These are phyloP conservation scores for Brachionus manjavacas DNA, from an alignment of 1,140 invertebrate species.

Conservation along the genomic window DNA sequence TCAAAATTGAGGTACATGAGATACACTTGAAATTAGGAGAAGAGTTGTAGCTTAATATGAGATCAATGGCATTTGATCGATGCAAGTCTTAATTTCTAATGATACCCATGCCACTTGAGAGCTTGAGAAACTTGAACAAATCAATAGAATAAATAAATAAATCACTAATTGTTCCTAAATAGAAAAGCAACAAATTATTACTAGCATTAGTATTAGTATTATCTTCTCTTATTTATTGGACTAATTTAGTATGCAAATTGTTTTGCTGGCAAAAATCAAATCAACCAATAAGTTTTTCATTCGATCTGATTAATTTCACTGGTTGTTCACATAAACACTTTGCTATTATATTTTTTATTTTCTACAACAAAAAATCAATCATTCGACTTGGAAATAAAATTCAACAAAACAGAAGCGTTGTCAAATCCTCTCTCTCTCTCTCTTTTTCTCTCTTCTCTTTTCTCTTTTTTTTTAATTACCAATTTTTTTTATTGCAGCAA, in stretches of 20 bases:
- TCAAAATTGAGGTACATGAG: slow-evolving; percentile 5
- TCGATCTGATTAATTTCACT: slow-evolving; percentile 7
- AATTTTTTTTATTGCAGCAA: slow-evolving; percentile 1
- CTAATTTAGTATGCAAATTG: slow-evolving; percentile 34
- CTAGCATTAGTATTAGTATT: neutral
- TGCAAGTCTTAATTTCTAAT: slow-evolving; percentile 7
- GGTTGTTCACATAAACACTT: slow-evolving; percentile 24
- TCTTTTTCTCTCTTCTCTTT: too few relatives aligned
- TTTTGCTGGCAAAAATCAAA: neutral
- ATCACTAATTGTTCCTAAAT: slow-evolving; percentile 25
- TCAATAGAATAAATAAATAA: neutral
- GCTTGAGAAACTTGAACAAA: neutral
- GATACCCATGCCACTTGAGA: slow-evolving; percentile 6
- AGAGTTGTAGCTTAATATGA: neutral
- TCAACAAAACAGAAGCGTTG: slow-evolving; percentile 9
- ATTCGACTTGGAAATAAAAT: neutral
- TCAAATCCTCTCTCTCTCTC: neutral
- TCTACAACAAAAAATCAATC: neutral
- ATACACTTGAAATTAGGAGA: neutral
- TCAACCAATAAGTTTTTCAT: slow-evolving; percentile 22
- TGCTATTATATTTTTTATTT: neutral
- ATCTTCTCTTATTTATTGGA: slow-evolving; percentile 3
- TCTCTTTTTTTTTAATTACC: neutral
- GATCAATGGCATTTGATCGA: slow-evolving; percentile 11
- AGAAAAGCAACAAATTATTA: neutral